Conservation (phyloP, 1,140 invertebrate genomes). For the Drosophila sechellia region DNA sequence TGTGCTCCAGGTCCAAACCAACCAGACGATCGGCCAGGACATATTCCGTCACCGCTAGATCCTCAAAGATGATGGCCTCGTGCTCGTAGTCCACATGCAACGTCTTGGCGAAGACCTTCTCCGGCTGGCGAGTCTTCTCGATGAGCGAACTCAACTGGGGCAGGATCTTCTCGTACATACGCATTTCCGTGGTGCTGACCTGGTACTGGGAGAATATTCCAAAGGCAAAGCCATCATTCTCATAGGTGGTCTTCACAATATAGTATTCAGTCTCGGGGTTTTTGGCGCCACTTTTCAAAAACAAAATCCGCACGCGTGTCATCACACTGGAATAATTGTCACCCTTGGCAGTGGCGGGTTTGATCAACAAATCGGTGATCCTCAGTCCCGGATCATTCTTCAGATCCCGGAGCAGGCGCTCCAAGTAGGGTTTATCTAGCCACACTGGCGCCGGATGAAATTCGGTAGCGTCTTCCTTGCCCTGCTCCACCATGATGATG, state of each 20-base stretch:
- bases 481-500: conserved; percentile 52
- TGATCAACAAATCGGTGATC: conserved; percentile 56
- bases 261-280: conserved; percentile 43
- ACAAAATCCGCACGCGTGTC: conserved; percentile 67
- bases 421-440: conserved; percentile 67
- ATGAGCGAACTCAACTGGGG: conserved; percentile 60
- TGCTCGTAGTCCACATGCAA: conserved; percentile 76
- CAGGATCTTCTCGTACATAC: conserved; percentile 77
- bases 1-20: conserved; percentile 85
- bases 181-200: conserved; percentile 70
- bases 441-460: conserved; percentile 67
- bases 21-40: conserved; percentile 85
- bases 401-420: conserved; percentile 46
- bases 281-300: conserved; percentile 25
- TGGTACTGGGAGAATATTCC: conserved; percentile 66
- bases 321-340: conserved; percentile 83
- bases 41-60: conserved; percentile 85
- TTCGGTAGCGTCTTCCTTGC: conserved; percentile 26
- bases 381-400: conserved; percentile 58
- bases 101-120: conserved; percentile 74
- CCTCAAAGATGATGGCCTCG: conserved; percentile 85
- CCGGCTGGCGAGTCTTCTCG: conserved; percentile 43
- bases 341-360: conserved; percentile 77
- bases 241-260: conserved; percentile 77
- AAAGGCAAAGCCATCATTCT: conserved; percentile 60